Percentiles rank a stretch among this genome's conserved stretches.
These are phyloP conservation scores for Setipinna tenuifilis DNA, from an alignment of 2,797 vertebrate genomes.

Conservation along the genomic window DNA sequence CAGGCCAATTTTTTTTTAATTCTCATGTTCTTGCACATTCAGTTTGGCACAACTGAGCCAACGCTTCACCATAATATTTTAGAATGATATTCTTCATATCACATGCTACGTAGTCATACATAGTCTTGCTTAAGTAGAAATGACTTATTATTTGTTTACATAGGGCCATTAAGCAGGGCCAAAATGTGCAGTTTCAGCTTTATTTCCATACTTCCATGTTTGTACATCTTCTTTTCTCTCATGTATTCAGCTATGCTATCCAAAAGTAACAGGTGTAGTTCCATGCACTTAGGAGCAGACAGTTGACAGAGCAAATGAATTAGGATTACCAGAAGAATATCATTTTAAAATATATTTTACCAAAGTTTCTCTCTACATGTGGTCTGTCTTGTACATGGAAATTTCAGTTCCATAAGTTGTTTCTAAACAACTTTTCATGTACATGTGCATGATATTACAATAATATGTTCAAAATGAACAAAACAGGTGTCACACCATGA, in stretches of 20 bases:
- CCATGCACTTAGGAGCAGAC: background rate
- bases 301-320: background rate
- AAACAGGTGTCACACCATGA: conserved; percentile 30
- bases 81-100: conserved; percentile 90
- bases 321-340: conserved; percentile 83
- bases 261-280: background rate
- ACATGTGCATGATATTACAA: conserved; percentile 85
- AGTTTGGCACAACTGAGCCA: conserved; percentile 75
- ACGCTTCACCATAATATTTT: conserved; percentile 92
- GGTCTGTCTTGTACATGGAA: conserved; percentile 92
- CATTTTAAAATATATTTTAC: conserved; percentile 91
- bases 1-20: conserved; percentile 86
- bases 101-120: background rate
- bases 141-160: background rate
- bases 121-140: conserved; percentile 40
- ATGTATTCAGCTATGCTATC: conserved; percentile 53
- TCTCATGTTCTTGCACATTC: conserved; percentile 70
- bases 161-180: background rate
- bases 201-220: conserved; percentile 31
- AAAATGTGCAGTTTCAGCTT: conserved; percentile 22
- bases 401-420: conserved; percentile 85
- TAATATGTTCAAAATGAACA: conserved; percentile 56
- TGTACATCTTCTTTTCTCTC: conserved; percentile 61
- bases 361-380: conserved; percentile 75
- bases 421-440: conserved; percentile 88